Conservation (phyloP, 2,888 invertebrate genomes). For the Cheilosia scutellata region DNA sequence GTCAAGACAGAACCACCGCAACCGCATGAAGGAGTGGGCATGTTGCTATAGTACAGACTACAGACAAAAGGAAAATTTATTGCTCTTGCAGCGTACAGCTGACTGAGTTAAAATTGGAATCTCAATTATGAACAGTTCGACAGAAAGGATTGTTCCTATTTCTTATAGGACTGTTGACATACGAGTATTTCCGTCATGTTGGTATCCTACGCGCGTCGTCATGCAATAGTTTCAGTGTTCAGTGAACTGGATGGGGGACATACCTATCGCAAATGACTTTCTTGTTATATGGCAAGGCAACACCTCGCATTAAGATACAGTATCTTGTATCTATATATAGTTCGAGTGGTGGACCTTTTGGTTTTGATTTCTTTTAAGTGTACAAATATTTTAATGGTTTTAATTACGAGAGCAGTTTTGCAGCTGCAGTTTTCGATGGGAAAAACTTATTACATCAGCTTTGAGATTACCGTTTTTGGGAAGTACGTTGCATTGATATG, state of each 20-base stretch:
- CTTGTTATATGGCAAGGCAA: slow-evolving; percentile 19
- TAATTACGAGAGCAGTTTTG: slow-evolving; percentile 67
- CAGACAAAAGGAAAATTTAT: slow-evolving; percentile 43
- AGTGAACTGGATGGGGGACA: slow-evolving; percentile 25
- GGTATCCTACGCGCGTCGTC: slow-evolving; percentile 31
- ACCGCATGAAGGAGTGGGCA: not conserved
- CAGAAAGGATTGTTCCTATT: slow-evolving; percentile 56
- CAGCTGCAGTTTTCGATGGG: slow-evolving; percentile 53
- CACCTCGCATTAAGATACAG: slow-evolving; percentile 24
- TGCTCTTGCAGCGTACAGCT: slow-evolving; percentile 11
- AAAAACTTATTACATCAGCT: slow-evolving; percentile 62
- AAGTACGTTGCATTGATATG: slow-evolving; percentile 49
- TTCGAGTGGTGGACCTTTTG: not conserved
- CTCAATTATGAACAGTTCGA: slow-evolving; percentile 17
- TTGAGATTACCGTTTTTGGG: slow-evolving; percentile 53
- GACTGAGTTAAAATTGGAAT: slow-evolving; percentile 16
- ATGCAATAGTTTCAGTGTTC: not conserved
- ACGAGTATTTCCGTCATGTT: slow-evolving; percentile 56
- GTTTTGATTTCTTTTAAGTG: slow-evolving; percentile 26
- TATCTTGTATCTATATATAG: slow-evolving; percentile 2
- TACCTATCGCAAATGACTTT: slow-evolving; percentile 25
- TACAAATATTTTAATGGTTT: slow-evolving; percentile 40
- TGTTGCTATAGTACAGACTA: not conserved
- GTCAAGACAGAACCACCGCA: slow-evolving; percentile 1
- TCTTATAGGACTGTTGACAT: slow-evolving; percentile 20